A percentile compares a stretch with the other conserved stretches of the same genome.
phyloP scores from a whole-genome alignment of 2,113 vertebrate genomes.

The Crotophaga sulcirostris region DNA sequence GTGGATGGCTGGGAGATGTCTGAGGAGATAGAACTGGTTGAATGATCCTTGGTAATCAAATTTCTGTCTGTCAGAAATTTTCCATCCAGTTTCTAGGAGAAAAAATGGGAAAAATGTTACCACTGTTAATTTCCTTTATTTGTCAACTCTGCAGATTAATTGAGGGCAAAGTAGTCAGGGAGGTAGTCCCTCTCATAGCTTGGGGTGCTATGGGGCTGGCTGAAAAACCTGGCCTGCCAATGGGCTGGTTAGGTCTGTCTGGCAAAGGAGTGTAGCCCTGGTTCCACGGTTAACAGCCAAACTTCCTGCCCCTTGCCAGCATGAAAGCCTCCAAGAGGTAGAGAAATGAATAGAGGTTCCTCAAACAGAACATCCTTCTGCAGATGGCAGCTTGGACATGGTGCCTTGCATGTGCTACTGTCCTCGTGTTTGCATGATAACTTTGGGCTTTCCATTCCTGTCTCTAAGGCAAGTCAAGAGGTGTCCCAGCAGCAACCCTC shows the following conservation, averaged over 20 bases:
- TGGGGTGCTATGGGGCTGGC: not conserved
- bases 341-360: not conserved
- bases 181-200: not conserved
- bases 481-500: constrained; percentile 71
- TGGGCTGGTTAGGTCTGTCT: not conserved
- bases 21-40: not conserved
- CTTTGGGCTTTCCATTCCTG: constrained; percentile 14
- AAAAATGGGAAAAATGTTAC: not conserved
- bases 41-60: not conserved
- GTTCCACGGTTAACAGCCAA: not conserved
- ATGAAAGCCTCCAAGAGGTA: not conserved
- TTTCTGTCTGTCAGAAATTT: not conserved
- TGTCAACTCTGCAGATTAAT: not conserved
- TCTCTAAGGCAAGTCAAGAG: constrained; percentile 52
- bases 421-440: not conserved
- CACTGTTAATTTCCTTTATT: not conserved
- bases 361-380: not conserved
- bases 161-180: not conserved
- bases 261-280: not conserved
- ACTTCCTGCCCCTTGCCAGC: not conserved
- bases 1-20: not conserved
- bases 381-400: not conserved
- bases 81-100: not conserved
- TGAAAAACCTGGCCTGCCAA: not conserved
- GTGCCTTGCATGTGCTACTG: not conserved